Base-by-base conservation (phyloP, 2,797 vertebrate species). In the Chlorospingus semifuscus region DNA sequence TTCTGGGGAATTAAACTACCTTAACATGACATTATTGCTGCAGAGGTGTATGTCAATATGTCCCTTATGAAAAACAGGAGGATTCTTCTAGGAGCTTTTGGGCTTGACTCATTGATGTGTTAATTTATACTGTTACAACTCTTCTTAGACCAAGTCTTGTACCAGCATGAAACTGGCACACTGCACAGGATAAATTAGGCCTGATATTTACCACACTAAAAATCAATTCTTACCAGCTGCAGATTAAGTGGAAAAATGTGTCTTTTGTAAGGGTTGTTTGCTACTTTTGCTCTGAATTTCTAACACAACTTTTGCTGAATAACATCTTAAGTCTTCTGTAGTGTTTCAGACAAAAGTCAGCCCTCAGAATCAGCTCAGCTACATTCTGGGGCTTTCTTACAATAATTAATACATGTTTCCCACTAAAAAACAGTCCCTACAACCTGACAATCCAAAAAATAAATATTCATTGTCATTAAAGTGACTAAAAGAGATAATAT, bases 181-280 rank as follows among this genome's bases (percentile, higher is more conserved):
- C 20, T n/a, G 41, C 27, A 53, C 11, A 32, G 30, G 37, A 39
- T 60, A 72, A 85, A 92, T 64, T 41, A 68, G 55, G 46, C 39
- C 65, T 18, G 34, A 20, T 46, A 81, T 47, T 69, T 78, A 68
- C 81, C 69, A 90, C 1, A 17, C 8, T 34, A 50, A 70, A 93
- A 86, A 83, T 59, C 42, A 82, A 34, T 79, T 86, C 63, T 72
- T 84, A 83, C 17, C 83, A 87, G 64, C 37, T 20, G 2, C 21
- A 60, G 59, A 83, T 80, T 75, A 87, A 90, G 46, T 61, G 27
- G 42, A 49, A 94, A 95, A 93, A 93, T 42, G 20, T 85, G 85
- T 63, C 32, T 84, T 90, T 88, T 3, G 3, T 86, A 94, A 86
- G 47, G 30, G 29, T 17, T 57, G 17, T 84, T 94, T 55, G 70